phyloP scores from a whole-genome alignment of 2,797 vertebrate species.

The Danio choprae region DNA sequence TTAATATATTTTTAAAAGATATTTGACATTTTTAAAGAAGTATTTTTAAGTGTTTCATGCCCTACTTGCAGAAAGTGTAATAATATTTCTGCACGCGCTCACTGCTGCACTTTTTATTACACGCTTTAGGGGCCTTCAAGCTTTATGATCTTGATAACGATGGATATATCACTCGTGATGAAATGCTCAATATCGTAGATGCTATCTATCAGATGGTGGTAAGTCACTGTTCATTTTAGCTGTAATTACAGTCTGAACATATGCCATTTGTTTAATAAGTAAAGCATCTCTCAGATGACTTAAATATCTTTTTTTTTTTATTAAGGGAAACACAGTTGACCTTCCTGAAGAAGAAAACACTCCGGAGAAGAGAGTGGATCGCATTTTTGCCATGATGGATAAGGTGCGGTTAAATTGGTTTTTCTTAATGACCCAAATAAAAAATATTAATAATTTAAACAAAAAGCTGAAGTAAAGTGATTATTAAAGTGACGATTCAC shows the following conservation, averaged over 20 bases:
- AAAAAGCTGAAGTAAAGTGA: not conserved
- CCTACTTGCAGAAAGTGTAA: not conserved
- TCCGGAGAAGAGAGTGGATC: conserved; percentile 93
- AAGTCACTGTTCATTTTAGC: conserved; percentile 65
- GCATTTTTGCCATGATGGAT: conserved; percentile 98
- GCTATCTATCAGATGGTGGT: conserved; percentile 99
- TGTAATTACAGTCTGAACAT: not conserved
- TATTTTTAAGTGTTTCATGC: not conserved
- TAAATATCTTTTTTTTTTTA: not conserved
- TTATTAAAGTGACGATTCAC: too few relatives aligned
- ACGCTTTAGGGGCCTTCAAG: conserved; percentile 92
- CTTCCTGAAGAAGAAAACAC: conserved; percentile 97
- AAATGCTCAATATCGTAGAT: conserved; percentile 98
- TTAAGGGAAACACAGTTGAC: conserved; percentile 94
- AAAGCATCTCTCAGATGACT: not conserved
- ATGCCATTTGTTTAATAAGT: not conserved
- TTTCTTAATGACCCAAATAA: not conserved
- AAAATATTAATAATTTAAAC: not conserved
- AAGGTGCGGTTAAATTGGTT: conserved; percentile 77
- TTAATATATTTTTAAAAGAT: too few relatives aligned
- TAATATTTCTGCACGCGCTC: not conserved
- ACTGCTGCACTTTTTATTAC: conserved; percentile 2
- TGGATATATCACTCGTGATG: conserved; percentile 94
- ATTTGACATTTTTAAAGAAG: too few relatives aligned
- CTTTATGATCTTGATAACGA: conserved; percentile 95